These are phyloP conservation scores for Tribolium castaneum DNA, from an alignment of 1,140 invertebrate genomes.

Conservation along the genomic window DNA sequence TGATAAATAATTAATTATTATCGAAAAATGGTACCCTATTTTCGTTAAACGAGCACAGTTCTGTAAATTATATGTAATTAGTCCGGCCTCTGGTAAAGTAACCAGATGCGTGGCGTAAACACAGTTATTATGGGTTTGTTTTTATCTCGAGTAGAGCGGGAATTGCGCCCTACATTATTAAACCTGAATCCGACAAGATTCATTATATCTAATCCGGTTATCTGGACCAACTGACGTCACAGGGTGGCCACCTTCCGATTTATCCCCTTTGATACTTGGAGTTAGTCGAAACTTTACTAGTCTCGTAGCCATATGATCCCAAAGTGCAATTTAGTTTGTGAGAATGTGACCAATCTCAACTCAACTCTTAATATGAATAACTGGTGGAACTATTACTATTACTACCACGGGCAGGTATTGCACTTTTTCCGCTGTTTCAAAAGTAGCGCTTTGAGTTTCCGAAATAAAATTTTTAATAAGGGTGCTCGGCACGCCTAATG, in stretches of 20 bases:
- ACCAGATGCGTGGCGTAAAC: background rate
- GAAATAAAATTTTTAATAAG: background rate
- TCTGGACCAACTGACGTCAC: conserved; percentile 46
- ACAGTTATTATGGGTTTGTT: conserved; percentile 11
- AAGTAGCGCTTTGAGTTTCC: background rate
- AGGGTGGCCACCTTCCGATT: conserved; percentile 45
- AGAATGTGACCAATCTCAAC: conserved; percentile 12
- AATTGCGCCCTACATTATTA: conserved; percentile 2
- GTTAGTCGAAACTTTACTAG: conserved; percentile 18
- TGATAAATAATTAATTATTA: background rate
- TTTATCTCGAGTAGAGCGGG: background rate
- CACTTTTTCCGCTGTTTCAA: background rate
- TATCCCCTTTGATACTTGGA: conserved; percentile 43
- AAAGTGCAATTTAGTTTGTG: conserved; percentile 21
- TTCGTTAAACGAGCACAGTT: background rate
- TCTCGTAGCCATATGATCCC: conserved; percentile 13
- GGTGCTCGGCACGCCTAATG: background rate
- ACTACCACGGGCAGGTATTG: conserved; percentile 30
- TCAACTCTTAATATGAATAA: conserved; percentile 11
- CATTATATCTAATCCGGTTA: conserved; percentile 48
- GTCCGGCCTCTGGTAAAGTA: background rate
- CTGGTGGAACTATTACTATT: conserved; percentile 27
- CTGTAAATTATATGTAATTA: background rate
- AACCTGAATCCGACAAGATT: conserved; percentile 28
- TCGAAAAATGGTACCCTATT: background rate